Conservation (phyloP, 2,888 invertebrate genomes). For the Acanthoscelides obtectus region DNA sequence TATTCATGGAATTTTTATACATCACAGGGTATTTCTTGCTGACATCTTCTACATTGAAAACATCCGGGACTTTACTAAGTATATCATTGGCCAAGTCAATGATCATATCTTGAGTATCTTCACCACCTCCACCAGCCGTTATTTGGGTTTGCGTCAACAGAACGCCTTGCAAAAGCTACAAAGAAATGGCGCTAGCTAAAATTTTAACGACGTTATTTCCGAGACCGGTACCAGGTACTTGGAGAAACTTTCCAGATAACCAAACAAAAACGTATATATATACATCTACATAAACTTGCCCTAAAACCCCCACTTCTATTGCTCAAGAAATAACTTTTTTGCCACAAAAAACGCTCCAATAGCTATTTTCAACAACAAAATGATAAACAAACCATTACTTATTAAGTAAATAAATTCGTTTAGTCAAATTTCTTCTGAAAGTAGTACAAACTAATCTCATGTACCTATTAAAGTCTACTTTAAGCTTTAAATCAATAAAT, state of each 20-base stretch:
- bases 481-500: no score
- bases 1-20: constrained; percentile 90
- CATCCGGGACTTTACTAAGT: constrained; percentile 62
- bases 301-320: no score
- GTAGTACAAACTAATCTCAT: no score
- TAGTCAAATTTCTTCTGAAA: no score
- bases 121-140: constrained; percentile 54
- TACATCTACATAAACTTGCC: not conserved
- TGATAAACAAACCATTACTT: no score
- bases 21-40: constrained; percentile 71
- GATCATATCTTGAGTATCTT: constrained; percentile 57
- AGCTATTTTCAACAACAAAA: no score
- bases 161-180: constrained; percentile 70
- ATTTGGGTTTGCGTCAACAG: constrained; percentile 72
- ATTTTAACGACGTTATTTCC: no score
- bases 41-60: constrained; percentile 65
- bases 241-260: not conserved
- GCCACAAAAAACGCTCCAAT: no score
- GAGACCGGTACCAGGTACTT: not conserved
- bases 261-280: not conserved
- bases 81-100: constrained; percentile 67
- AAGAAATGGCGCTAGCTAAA: no score
- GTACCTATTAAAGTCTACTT: no score
- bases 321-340: no score
- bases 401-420: no score